phyloP scores from a whole-genome alignment of 2,888 invertebrate genomes.

The Teinopalpus imperialis region DNA sequence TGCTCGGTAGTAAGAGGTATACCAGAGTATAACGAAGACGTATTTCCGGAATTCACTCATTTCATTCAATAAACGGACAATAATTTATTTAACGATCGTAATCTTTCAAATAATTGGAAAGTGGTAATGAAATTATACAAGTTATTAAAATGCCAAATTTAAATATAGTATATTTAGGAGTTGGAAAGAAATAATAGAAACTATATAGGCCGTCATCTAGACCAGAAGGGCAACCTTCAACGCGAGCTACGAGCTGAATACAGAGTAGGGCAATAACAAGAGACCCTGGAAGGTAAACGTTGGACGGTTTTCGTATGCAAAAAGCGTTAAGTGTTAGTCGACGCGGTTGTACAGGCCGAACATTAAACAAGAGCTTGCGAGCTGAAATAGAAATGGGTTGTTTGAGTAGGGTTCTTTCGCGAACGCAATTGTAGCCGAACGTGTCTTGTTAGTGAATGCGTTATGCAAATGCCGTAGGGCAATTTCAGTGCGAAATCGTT shows the following conservation, averaged over 20 bases:
- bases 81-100: no score
- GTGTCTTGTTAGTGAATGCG: conserved; percentile 80
- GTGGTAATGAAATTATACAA: no score
- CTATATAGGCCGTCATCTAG: conserved; percentile 65
- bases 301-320: conserved; percentile 77
- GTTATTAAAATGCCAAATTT: not conserved
- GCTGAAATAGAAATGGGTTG: conserved; percentile 80
- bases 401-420: conserved; percentile 81
- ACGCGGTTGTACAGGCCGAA: conserved; percentile 78
- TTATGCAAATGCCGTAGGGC: conserved; percentile 64
- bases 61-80: no score
- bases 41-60: not conserved
- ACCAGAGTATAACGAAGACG: not conserved
- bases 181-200: conserved; percentile 44
- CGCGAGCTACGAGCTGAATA: conserved; percentile 66
- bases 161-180: conserved; percentile 5
- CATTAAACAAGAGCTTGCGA: conserved; percentile 78
- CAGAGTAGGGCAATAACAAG: conserved; percentile 72
- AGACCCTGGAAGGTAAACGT: conserved; percentile 69
- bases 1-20: conserved; percentile 33
- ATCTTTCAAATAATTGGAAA: no score
- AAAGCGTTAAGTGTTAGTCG: conserved; percentile 80
- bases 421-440: conserved; percentile 79
- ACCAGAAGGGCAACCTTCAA: conserved; percentile 73
- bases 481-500: conserved; percentile 46